Evolutionary conservation across 2,888 invertebrate genomes (phyloP), one percentile per base, ranked within the genome.

Genomic region (Ferdinandea cuprea): DNA sequence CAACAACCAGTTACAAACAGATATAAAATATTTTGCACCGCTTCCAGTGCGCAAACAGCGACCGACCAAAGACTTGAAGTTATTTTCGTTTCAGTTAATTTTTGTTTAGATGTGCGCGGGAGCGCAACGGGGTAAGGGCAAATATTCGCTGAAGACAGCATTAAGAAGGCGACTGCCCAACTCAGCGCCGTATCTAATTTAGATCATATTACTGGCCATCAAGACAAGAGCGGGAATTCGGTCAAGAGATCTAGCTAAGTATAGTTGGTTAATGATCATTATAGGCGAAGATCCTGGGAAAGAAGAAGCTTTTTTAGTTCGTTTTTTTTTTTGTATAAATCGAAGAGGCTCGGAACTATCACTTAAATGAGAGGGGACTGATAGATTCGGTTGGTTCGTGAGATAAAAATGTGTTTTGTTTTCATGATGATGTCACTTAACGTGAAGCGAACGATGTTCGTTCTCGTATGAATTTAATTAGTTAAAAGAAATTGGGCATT

Each of bases 51-150:
- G 46, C 32, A 37, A 66, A 59, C 59, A 15, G 48, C 15, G 28
- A 74, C 46, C 48, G 32, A 37, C 13, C 40, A 15, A 15, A 40
- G 50, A 25, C 69, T 56, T 77, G 9, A 50, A 72, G 52, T 37
- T 73, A 59, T 72, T 78, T 66, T 72, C 44, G 52, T 73, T 66
- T 66, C 78, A 72, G 65, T 65, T 66, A 11, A 66, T 65, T 78
- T 72, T 72, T 44, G 50, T 32, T 58, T 56, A 52, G 11, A 37
- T 19, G 25, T 19, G 48, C 32, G 35, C n/a, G 21, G 13, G 17
- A 25, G 17, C 30, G 13, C n/a, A 25, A 19, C 30, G 11, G 28
- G 35, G 17, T 21, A 21, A 40, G 48, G 17, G 17, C 17, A 13
- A 46, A 54, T 30, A 58, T 63, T 65, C 50, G 44, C 28, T 44